A percentile compares a stretch with the other conserved stretches of the same genome.
These are phyloP conservation scores for Machaerirhynchus nigripectus DNA, from an alignment of 2,113 vertebrate species.

Conservation along the genomic window DNA sequence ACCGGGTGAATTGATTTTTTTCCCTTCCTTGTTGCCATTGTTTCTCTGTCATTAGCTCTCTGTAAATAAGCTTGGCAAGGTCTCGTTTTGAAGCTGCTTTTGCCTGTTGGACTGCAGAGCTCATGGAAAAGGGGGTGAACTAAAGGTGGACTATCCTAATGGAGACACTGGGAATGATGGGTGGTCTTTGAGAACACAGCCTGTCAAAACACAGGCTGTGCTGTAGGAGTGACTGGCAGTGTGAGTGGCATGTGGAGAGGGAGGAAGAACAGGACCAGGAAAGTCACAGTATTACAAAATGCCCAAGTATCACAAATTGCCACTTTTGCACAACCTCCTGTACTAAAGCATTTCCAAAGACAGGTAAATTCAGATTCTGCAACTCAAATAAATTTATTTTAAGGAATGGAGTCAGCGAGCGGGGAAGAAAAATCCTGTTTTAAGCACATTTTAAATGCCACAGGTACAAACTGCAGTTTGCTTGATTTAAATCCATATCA, in stretches of 20 bases:
- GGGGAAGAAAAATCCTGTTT: not conserved
- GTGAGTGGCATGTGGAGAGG: not conserved
- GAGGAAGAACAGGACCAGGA: not conserved
- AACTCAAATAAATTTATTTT: not conserved
- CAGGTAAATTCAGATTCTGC: not conserved
- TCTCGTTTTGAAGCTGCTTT: not conserved
- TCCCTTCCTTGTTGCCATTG: not conserved
- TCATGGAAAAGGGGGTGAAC: not conserved
- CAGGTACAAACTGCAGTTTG: not conserved
- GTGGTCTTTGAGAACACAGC: not conserved
- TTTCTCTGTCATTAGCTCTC: slow-evolving; percentile 26
- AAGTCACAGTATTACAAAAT: not conserved
- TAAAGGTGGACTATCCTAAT: not conserved
- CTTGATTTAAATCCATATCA: not conserved
- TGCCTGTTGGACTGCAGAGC: not conserved
- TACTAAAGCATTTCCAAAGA: not conserved
- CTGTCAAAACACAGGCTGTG: not conserved
- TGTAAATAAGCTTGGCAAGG: not conserved
- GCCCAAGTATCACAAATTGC: not conserved
- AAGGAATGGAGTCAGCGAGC: not conserved
- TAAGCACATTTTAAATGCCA: not conserved
- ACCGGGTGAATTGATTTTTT: not conserved
- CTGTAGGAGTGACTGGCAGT: not conserved
- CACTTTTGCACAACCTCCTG: not conserved
- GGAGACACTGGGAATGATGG: not conserved